phyloP scores from a whole-genome alignment of 1,140 invertebrate genomes.

The Camponotus vicinus region DNA sequence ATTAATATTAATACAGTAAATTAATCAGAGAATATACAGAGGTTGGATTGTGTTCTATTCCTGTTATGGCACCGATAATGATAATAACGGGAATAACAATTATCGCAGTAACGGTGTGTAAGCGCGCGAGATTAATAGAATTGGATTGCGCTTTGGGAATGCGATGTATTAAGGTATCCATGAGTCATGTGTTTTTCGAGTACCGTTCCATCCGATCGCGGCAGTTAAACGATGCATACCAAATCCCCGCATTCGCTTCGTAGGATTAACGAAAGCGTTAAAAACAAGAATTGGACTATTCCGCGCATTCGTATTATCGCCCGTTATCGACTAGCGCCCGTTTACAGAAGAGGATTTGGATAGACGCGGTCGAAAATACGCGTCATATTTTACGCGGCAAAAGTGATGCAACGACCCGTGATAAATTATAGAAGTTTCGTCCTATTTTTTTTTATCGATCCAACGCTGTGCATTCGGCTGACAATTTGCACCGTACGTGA shows the following conservation, averaged over 20 bases:
- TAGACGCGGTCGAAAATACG: constrained; percentile 22
- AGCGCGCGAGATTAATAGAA: constrained; percentile 44
- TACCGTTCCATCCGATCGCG: neutral
- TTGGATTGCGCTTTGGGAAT: neutral
- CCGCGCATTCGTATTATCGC: constrained; percentile 34
- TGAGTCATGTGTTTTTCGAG: constrained; percentile 16
- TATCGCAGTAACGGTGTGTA: neutral
- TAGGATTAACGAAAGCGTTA: neutral
- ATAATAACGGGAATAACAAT: constrained; percentile 23
- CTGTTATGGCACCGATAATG: neutral
- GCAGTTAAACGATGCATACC: constrained; percentile 17
- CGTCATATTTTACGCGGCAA: neutral
- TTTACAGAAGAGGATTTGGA: neutral
- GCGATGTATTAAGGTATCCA: constrained; percentile 26
- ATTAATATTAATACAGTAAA: constrained; percentile 20
- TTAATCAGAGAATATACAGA: neutral
- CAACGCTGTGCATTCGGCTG: neutral
- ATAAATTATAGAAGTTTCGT: constrained; percentile 28
- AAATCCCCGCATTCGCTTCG: neutral
- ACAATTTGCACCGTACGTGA: neutral
- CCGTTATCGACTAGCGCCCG: neutral
- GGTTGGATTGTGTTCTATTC: neutral
- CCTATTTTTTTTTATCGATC: neutral
- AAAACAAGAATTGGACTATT: constrained; percentile 33
- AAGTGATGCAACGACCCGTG: constrained; percentile 1